Evolutionary conservation across 2,888 invertebrate genomes (phyloP), one percentile per base, ranked within the genome.

Genomic region (Carpatolechia fugitivella): DNA sequence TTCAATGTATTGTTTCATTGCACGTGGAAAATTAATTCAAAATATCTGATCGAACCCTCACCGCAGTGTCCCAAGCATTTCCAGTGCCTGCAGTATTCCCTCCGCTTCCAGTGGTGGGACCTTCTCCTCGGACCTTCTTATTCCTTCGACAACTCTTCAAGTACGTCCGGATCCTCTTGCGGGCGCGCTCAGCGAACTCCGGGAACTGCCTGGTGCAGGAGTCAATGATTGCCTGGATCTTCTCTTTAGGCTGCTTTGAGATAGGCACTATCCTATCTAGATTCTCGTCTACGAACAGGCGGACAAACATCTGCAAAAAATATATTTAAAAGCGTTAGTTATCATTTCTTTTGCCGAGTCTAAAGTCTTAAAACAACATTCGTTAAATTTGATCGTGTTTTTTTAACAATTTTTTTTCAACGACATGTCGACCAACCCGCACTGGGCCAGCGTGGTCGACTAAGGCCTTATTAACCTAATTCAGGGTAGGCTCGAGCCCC

Each of bases 141-240:
- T 98, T 98, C 69, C 98, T 92, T 63, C 98, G 92, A 87, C 98
- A 98, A 52, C 98, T 98, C 91, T 98, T 98, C 76, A 98, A 91
- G 85, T 98, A 98, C 54, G 98, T 98, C 65, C 98, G 92, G 78
- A 98, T 98, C 63, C 98, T 92, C 88, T 98, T 98, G 65, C 98
- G 93, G 57, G 98, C 97, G 57, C 98, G 93, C 79, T 98, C 98
- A 57, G 97, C 97, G 76, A 98, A 98, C 87, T 98, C 98, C 57
- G 98, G 98, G 79, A 98, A 98, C 90, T 98, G 98, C 68, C 98
- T 92, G 60, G 98, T 97, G 89, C 98, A 98, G 16, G 98, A 98
- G 82, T 98, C 98, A 62, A 98, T 97, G 78, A 98, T 98, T 16
- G 98, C 98, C 78, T 98, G 98, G 66, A 98, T 97, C 91, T 98